These are phyloP conservation scores for Nomia melanderi DNA, from an alignment of 1,140 invertebrate genomes.

Conservation along the genomic window DNA sequence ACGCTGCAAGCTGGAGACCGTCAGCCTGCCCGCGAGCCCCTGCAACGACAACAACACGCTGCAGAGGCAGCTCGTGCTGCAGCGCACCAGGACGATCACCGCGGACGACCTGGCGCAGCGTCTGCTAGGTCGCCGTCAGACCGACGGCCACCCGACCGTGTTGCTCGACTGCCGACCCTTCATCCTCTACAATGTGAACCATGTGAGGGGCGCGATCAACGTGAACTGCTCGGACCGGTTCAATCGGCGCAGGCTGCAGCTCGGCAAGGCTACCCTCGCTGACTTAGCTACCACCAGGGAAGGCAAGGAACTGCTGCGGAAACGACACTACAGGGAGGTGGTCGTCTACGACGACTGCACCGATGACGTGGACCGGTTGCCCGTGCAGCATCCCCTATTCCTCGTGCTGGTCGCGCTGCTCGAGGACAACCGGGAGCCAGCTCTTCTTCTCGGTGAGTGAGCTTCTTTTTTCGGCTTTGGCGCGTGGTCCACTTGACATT, in stretches of 20 bases:
- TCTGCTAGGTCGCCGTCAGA: constrained; percentile 42
- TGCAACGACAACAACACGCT: constrained; percentile 82
- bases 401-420: constrained; percentile 86
- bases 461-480: background rate
- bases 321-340: constrained; percentile 83
- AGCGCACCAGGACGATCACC: constrained; percentile 71
- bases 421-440: constrained; percentile 87
- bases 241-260: constrained; percentile 86
- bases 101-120: constrained; percentile 67
- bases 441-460: constrained; percentile 87
- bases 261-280: constrained; percentile 85
- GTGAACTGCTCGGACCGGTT: constrained; percentile 89
- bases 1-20: constrained; percentile 83
- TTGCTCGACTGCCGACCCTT: constrained; percentile 88
- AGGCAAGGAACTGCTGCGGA: constrained; percentile 85
- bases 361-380: constrained; percentile 83
- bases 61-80: constrained; percentile 80
- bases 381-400: constrained; percentile 84
- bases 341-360: constrained; percentile 87
- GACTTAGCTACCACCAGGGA: constrained; percentile 85
- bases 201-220: constrained; percentile 88
- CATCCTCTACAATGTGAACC: constrained; percentile 86
- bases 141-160: constrained; percentile 77
- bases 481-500: background rate
- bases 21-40: constrained; percentile 82